Base-by-base conservation (phyloP, 2,888 invertebrate genomes). In the Cheilosia soror region DNA sequence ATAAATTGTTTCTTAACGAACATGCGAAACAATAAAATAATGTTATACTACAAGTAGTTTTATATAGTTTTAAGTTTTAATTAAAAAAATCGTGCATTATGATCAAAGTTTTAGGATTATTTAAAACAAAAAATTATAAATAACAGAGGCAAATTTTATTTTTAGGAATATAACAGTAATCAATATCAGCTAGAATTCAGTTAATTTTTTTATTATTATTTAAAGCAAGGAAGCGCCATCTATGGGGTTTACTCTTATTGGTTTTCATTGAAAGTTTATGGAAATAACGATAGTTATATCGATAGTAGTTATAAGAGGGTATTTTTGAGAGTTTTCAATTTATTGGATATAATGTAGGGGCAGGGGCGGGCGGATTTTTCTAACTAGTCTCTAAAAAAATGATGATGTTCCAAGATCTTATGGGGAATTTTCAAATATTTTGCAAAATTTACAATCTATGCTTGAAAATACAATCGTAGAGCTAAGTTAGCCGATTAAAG, bases 61-160 rank as follows among this genome's bases (percentile, higher is more conserved):
- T 15, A 73, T 65, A 31, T 47, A 31, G 37, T 66, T 25, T 49
- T 29, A 25, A 11, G 5, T 27, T 53, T 68, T 7, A 40, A 25
- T 57, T 51, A 31, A 29, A 31, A 29, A 33, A 60, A 9, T 53
- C 53, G 62, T 53, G 72, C 62, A 44, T 47, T 9, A 31, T 5
- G n/a, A 11, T 15, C 2, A 51, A 13, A 11, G 15, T n/a, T 55
- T 55, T 55, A 42, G 27, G 42, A 60, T 27, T 9, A 25, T 27
- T 62, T 15, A 44, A 15, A 15, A 20, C n/a, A n/a, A 15, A 47
- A 5, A 65, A 15, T 62, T 33, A 53, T 29, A 51, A 40, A 53
- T 33, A 66, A 40, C 27, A 66, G 53, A 53, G 40, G 66, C 53
- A 58, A 20, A 58, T 37, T 71, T 71, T 33, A n/a, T 51, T 11